phyloP scores from a whole-genome alignment of 2,797 vertebrate species.

The Atherinosoma microstoma region DNA sequence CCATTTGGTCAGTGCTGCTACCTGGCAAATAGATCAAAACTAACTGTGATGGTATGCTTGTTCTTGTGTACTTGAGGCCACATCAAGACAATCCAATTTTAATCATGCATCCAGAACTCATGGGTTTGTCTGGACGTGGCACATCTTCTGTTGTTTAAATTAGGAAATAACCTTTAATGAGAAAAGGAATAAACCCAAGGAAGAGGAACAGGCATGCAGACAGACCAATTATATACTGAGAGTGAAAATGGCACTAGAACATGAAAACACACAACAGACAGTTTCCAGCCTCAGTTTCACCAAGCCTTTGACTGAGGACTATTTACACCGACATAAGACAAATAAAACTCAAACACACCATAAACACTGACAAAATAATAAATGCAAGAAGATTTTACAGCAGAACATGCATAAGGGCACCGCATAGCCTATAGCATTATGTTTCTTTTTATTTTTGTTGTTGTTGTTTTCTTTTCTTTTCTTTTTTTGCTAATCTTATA shows the following conservation, averaged over 20 bases:
- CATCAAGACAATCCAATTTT: slow-evolving; percentile 19
- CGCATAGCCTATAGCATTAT: too few species aligned
- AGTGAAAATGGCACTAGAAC: not conserved
- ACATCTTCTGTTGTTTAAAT: slow-evolving; percentile 1
- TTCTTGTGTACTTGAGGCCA: slow-evolving; percentile 29
- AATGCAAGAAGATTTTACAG: not conserved
- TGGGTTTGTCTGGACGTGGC: slow-evolving; percentile 13
- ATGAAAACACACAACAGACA: not conserved
- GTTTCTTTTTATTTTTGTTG: not conserved
- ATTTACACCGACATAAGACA: slow-evolving; percentile 11
- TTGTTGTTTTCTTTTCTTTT: not conserved
- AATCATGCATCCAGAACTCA: slow-evolving; percentile 8
- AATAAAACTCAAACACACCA: slow-evolving; percentile 9
- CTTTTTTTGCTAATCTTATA: too few species aligned
- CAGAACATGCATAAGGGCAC: not conserved
- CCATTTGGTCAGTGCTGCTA: slow-evolving; percentile 1
- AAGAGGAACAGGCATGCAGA: slow-evolving; percentile 2
- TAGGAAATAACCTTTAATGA: slow-evolving; percentile 5
- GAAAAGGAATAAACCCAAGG: not conserved
- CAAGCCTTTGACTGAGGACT: not conserved
- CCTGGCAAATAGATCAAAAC: slow-evolving; percentile 24
- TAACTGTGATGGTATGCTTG: slow-evolving; percentile 19
- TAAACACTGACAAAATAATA: slow-evolving; percentile 2
- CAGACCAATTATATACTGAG: not conserved
- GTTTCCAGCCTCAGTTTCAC: not conserved